A percentile compares a stretch with the other conserved stretches of the same genome.
Conservation (phyloP, 2,113 vertebrate genomes). For the Pithys albifrons region DNA sequence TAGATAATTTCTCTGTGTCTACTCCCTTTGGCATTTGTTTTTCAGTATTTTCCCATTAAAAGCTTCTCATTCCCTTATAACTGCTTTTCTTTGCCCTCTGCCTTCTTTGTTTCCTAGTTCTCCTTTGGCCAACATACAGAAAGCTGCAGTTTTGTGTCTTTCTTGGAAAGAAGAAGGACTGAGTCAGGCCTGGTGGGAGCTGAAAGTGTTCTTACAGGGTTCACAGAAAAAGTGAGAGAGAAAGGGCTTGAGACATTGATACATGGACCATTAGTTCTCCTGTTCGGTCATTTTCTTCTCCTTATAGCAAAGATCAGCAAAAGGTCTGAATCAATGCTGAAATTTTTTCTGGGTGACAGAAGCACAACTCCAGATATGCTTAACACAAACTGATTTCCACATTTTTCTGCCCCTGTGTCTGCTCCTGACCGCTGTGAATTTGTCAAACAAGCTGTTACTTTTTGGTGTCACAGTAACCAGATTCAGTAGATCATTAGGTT, state of each 20-base stretch:
- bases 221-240: not conserved
- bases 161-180: not conserved
- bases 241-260: not conserved
- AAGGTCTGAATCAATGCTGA: not conserved
- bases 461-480: not conserved
- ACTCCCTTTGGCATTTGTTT: not conserved
- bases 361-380: not conserved
- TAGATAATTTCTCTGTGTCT: not conserved
- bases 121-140: not conserved
- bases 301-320: not conserved
- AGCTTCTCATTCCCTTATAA: not conserved
- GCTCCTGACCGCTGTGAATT: not conserved
- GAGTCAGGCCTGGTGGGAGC: constrained; percentile 9
- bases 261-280: not conserved
- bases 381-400: not conserved
- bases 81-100: not conserved
- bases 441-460: not conserved
- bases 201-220: not conserved
- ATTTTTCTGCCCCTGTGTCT: not conserved
- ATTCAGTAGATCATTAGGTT: not conserved
- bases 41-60: not conserved
- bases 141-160: not conserved
- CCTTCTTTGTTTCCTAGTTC: not conserved
- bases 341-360: not conserved
- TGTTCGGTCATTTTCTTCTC: not conserved